phyloP scores from a whole-genome alignment of 2,113 vertebrate genomes.

The Panurus biarmicus region DNA sequence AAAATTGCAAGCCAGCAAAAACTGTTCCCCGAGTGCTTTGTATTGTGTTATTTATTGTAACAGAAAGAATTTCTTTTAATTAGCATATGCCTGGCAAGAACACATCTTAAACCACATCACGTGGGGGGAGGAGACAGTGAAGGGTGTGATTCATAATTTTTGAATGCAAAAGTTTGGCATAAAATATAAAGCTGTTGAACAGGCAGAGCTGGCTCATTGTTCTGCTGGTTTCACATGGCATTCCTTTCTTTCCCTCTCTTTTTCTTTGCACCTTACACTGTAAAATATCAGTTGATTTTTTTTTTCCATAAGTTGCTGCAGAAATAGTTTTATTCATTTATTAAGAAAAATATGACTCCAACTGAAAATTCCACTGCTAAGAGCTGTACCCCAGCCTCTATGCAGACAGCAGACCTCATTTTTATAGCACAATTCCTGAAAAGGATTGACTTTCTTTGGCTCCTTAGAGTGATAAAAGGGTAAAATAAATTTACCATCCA shows the following conservation, averaged over 20 bases:
- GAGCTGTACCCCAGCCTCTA: not conserved
- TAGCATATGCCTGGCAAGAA: not conserved
- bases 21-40: not conserved
- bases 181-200: not conserved
- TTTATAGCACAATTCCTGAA: not conserved
- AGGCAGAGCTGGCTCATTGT: not conserved
- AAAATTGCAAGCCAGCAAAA: conserved; percentile 3
- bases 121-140: not conserved
- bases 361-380: not conserved
- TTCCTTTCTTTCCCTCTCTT: not conserved
- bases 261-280: not conserved
- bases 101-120: not conserved
- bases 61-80: not conserved
- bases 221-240: not conserved
- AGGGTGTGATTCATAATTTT: conserved; percentile 14
- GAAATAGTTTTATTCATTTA: not conserved
- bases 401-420: not conserved
- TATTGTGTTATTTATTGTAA: not conserved
- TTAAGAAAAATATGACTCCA: not conserved
- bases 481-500: not conserved
- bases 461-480: not conserved
- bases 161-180: not conserved
- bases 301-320: not conserved
- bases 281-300: not conserved
- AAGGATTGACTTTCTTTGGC: not conserved